These are phyloP conservation scores for Stegophylla sp. DNA, from an alignment of 2,888 invertebrate genomes.

Conservation along the genomic window DNA sequence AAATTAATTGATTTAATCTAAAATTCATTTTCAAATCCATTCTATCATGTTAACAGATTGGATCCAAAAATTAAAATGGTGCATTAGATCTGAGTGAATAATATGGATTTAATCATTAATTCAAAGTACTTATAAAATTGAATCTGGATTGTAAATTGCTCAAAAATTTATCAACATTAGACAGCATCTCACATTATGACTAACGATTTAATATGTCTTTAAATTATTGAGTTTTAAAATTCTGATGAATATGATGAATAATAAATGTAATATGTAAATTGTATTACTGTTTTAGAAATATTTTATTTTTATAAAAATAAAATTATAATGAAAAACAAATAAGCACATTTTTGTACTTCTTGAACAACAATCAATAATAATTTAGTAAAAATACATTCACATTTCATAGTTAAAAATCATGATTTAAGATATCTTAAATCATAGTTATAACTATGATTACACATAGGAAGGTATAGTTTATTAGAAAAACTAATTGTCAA, in stretches of 20 bases:
- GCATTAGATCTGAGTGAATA: no score
- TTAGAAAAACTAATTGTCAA: slow-evolving; percentile 14
- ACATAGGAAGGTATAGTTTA: slow-evolving; percentile 31
- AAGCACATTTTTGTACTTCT: slow-evolving; percentile 9
- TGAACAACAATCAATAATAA: slow-evolving; percentile 35
- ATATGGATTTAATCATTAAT: no score
- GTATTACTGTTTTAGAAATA: slow-evolving; percentile 18
- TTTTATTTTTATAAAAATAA: slow-evolving; percentile 16
- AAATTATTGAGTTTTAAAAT: background rate
- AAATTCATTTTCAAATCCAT: no score
- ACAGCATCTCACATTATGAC: background rate
- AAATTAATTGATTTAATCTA: no score
- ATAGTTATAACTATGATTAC: slow-evolving; percentile 24
- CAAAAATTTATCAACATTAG: no score
- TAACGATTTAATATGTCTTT: background rate
- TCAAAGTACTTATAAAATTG: no score
- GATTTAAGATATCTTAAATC: no score
- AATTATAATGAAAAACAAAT: slow-evolving; percentile 13
- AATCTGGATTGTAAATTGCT: no score
- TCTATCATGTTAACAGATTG: no score
- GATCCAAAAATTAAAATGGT: no score
- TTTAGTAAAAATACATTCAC: slow-evolving; percentile 31
- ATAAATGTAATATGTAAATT: background rate
- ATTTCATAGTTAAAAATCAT: no score
- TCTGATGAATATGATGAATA: background rate